These are phyloP conservation scores for Chaetops frenatus DNA, from an alignment of 2,113 vertebrate genomes.

Conservation along the genomic window DNA sequence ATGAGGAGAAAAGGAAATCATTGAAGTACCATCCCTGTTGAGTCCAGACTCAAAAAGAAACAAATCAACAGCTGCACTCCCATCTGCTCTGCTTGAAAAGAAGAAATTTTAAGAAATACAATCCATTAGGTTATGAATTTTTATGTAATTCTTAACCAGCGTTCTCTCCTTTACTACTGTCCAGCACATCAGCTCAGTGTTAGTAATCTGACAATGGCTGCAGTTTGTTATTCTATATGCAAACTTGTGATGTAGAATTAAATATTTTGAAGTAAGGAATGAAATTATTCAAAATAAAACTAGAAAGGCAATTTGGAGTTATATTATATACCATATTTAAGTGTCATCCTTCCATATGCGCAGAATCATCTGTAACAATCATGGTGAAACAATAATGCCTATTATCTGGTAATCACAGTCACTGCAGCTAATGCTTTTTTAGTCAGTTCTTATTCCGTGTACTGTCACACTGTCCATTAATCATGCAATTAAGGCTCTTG, in stretches of 20 bases:
- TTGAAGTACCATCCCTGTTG: background rate
- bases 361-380: background rate
- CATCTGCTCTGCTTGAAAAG: background rate
- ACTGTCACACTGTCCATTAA: constrained; percentile 48
- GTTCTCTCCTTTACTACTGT: background rate
- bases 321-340: background rate
- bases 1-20: background rate
- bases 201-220: background rate
- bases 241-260: background rate
- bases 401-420: background rate
- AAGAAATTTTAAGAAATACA: background rate
- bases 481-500: background rate
- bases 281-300: constrained; percentile 19
- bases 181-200: background rate
- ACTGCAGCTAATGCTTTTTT: background rate
- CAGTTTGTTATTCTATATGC: background rate
- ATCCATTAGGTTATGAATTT: background rate
- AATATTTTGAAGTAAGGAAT: background rate
- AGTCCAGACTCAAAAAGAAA: background rate
- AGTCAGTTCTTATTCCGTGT: background rate
- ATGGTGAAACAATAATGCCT: background rate
- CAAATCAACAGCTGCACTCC: background rate
- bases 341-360: background rate
- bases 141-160: background rate
- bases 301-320: background rate